Evolutionary conservation across 2,113 vertebrate genomes (phyloP).

Genomic region (Erpornis zantholeuca): DNA sequence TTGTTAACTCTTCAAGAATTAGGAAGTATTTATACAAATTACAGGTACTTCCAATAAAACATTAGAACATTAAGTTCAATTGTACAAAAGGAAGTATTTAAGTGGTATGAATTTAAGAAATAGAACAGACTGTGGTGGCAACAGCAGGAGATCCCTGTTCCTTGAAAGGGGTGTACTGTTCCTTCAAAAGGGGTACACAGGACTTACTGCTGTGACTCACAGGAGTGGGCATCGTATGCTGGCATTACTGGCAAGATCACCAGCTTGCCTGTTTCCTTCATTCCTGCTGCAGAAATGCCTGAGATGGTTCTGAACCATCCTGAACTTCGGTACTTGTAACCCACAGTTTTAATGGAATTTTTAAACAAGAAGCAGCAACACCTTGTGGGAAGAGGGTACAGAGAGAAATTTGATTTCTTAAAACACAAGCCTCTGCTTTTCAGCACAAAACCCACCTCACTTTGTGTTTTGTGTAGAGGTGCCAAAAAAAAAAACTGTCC

Average conservation of each 20-base stretch:
- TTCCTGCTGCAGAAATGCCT: background rate
- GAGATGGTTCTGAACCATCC: background rate
- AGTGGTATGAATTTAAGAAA: background rate
- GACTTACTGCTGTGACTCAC: background rate
- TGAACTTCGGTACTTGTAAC: background rate
- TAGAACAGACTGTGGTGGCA: background rate
- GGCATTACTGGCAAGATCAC: background rate
- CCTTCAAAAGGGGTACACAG: background rate
- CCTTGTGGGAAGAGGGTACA: background rate
- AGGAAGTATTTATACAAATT: background rate
- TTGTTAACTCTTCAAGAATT: background rate
- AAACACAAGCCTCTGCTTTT: background rate
- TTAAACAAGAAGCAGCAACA: background rate
- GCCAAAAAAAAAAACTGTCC: conserved; percentile 54
- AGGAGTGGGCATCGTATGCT: background rate
- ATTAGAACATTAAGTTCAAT: background rate
- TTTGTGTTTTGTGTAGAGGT: background rate
- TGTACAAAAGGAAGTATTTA: background rate
- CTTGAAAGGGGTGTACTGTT: too few species aligned
- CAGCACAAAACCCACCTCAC: background rate
- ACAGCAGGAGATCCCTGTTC: background rate
- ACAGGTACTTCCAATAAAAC: background rate
- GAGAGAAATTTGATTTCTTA: background rate
- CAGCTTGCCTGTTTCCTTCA: background rate
- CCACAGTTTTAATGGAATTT: background rate